Conservation (phyloP, 2,113 vertebrate genomes). For the Orthochromis indermauri region DNA sequence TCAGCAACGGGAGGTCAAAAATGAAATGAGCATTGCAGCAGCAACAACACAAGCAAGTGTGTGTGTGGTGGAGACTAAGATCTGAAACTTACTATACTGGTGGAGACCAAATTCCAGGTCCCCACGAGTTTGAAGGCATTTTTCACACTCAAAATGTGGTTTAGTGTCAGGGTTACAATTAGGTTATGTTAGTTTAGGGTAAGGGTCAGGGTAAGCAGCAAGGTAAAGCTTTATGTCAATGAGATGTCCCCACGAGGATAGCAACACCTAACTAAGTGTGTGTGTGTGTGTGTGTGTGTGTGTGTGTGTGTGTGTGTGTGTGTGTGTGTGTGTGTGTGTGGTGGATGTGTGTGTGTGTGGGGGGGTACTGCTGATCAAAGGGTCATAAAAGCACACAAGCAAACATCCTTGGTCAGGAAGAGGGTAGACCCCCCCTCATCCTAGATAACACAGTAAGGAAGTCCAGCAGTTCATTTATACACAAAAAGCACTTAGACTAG, state of each 20-base stretch:
- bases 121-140: not conserved
- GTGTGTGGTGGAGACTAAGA: not conserved
- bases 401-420: too few relatives aligned
- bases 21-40: not conserved
- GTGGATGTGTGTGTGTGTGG: not conserved
- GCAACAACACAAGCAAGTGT: not conserved
- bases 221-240: not conserved
- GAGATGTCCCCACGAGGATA: not conserved
- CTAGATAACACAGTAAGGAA: too few relatives aligned
- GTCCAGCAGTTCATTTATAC: too few relatives aligned
- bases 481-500: too few relatives aligned
- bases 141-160: not conserved
- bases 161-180: not conserved
- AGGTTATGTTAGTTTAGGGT: accelerated
- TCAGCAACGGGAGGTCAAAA: not conserved
- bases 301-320: not conserved
- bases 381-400: too few relatives aligned
- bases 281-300: not conserved
- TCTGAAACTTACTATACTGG: accelerated
- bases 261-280: not conserved
- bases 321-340: not conserved
- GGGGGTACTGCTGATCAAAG: too few relatives aligned
- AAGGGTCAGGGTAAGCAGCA: too few relatives aligned
- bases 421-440: too few relatives aligned
- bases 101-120: not conserved